phyloP scores from a whole-genome alignment of 2,888 invertebrate genomes.

The Proisotoma minuta region DNA sequence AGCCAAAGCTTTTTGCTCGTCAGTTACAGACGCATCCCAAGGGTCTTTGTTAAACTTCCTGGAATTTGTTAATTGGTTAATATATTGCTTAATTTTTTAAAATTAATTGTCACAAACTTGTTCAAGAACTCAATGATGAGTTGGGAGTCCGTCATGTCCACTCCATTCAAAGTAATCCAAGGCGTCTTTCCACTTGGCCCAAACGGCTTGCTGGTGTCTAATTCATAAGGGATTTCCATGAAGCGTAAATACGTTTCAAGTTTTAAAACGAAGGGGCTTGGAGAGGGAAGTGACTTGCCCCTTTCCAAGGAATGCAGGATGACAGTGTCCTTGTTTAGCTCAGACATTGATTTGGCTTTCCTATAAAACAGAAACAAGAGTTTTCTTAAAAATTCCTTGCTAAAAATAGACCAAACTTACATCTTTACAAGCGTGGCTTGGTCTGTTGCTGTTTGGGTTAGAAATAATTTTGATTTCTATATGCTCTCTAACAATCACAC shows the following conservation, averaged over 20 bases:
- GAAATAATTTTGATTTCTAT: too few relatives aligned
- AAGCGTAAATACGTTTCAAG: conserved; percentile 25
- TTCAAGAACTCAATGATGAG: conserved; percentile 32
- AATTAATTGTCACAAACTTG: conserved; percentile 17
- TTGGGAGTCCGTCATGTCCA: conserved; percentile 34
- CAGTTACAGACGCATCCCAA: conserved; percentile 36
- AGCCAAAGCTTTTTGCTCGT: conserved; percentile 19
- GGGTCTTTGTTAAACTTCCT: conserved; percentile 14
- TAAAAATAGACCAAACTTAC: too few relatives aligned
- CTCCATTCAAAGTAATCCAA: conserved; percentile 42
- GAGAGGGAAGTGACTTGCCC: conserved; percentile 9
- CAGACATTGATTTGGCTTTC: neutral
- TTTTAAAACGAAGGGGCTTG: conserved; percentile 22
- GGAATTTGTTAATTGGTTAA: neutral
- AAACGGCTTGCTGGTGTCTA: conserved; percentile 18
- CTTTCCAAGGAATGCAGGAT: conserved; percentile 16
- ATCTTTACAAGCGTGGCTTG: too few relatives aligned
- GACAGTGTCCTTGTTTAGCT: conserved; percentile 10
- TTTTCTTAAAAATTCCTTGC: too few relatives aligned
- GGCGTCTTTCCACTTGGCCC: conserved; percentile 38
- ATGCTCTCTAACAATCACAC: too few relatives aligned
- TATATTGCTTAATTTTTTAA: neutral
- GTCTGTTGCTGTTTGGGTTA: too few relatives aligned
- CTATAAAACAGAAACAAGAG: too few relatives aligned
- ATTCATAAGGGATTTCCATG: conserved; percentile 30